phyloP scores from a whole-genome alignment of 2,113 vertebrate species.

The Paratilapia polleni region DNA sequence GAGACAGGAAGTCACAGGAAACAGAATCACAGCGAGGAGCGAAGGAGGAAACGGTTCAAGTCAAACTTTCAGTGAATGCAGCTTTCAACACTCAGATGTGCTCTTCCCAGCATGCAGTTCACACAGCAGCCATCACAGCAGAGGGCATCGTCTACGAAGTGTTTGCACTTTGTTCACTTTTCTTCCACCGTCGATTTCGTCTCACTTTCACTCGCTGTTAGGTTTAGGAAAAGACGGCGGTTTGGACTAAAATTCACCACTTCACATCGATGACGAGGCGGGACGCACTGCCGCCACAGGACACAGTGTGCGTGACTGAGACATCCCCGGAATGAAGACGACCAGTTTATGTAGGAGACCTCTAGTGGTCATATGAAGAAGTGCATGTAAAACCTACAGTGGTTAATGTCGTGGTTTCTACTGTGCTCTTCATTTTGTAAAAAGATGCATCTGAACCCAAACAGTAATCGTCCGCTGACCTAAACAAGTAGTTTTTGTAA shows the following conservation, averaged over 20 bases:
- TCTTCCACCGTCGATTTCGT: too few species aligned
- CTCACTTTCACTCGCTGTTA: too few species aligned
- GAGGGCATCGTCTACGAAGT: background rate
- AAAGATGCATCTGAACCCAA: too few species aligned
- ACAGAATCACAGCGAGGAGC: background rate
- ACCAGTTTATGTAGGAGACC: too few species aligned
- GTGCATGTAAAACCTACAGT: background rate
- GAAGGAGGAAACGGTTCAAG: background rate
- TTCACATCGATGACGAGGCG: background rate
- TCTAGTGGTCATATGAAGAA: background rate
- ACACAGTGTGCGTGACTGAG: background rate
- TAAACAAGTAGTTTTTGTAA: background rate
- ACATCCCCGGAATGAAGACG: too few species aligned
- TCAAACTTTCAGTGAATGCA: background rate
- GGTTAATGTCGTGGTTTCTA: background rate
- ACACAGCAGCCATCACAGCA: background rate
- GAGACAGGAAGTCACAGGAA: constrained; percentile 3
- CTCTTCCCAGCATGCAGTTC: background rate
- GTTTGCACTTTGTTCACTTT: too few species aligned
- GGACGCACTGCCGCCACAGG: background rate
- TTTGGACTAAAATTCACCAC: too few species aligned
- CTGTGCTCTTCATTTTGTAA: too few species aligned
- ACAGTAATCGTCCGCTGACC: too few species aligned
- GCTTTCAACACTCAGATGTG: background rate
- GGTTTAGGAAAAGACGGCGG: too few species aligned